Percentiles rank a stretch among this genome's conserved stretches.
These are phyloP conservation scores for Pavo muticus DNA, from an alignment of 2,113 vertebrate species.

Conservation along the genomic window DNA sequence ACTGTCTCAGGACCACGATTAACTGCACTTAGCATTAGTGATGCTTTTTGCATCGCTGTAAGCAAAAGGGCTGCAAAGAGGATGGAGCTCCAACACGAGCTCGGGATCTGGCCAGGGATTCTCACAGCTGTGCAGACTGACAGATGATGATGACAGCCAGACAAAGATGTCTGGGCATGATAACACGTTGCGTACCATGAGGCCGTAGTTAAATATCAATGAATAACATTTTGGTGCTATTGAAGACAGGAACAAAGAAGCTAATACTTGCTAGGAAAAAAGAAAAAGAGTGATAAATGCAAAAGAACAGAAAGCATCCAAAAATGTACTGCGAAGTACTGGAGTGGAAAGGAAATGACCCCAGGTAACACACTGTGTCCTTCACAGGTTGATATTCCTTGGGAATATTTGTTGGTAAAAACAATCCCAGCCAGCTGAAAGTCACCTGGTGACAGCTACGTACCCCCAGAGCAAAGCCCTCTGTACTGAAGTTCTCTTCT, in stretches of 20 bases:
- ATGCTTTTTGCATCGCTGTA: neutral
- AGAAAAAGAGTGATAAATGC: conserved; percentile 13
- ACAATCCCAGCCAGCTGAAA: neutral
- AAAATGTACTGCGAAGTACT: conserved; percentile 8
- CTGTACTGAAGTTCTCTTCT: neutral
- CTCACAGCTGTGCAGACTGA: conserved; percentile 54
- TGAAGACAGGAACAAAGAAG: conserved; percentile 46
- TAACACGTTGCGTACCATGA: conserved; percentile 43
- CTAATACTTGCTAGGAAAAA: neutral
- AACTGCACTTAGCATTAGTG: neutral
- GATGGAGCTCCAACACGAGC: neutral
- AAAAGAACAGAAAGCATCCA: neutral
- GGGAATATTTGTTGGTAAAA: neutral
- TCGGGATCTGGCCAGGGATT: neutral
- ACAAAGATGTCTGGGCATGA: conserved; percentile 66
- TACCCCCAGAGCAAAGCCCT: neutral
- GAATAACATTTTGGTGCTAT: conserved; percentile 41
- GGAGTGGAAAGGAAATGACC: conserved; percentile 10
- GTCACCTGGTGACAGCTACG: neutral
- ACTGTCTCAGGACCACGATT: neutral
- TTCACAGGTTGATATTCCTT: neutral
- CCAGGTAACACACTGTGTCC: neutral
- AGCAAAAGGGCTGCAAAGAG: neutral
- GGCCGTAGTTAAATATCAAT: conserved; percentile 41
- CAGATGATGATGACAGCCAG: conserved; percentile 17